Conservation (phyloP, 2,888 invertebrate species). For the Ectemnius lituratus region DNA sequence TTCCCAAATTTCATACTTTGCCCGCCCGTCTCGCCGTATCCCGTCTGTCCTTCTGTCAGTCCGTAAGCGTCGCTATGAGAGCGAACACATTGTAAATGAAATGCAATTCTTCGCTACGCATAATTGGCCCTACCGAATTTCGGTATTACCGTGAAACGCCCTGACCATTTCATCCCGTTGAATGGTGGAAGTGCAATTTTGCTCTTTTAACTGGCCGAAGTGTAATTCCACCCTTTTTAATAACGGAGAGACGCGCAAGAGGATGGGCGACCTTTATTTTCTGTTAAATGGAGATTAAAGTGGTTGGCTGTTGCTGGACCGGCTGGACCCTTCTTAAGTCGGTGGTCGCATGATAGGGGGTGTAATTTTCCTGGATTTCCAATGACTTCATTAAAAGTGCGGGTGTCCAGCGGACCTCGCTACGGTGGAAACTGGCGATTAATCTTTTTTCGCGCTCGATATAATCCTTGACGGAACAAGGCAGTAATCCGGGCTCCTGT, state of each 20-base stretch:
- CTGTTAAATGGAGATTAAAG: background rate
- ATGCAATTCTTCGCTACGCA: slow-evolving; percentile 14
- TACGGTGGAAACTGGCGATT: slow-evolving; percentile 58
- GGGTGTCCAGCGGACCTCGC: slow-evolving; percentile 17
- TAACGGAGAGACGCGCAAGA: too few species aligned
- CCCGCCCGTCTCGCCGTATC: slow-evolving; percentile 20
- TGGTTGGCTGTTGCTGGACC: background rate
- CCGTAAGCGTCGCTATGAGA: background rate
- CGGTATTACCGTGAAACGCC: background rate
- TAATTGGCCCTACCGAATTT: slow-evolving; percentile 16
- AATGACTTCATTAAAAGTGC: slow-evolving; percentile 70
- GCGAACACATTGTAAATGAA: slow-evolving; percentile 12
- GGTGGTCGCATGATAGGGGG: slow-evolving; percentile 5
- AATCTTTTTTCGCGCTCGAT: slow-evolving; percentile 75
- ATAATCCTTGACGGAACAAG: slow-evolving; percentile 76
- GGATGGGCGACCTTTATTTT: background rate
- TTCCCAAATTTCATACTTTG: slow-evolving; percentile 54
- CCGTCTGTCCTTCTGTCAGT: background rate
- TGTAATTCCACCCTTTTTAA: too few species aligned
- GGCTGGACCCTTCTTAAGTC: background rate
- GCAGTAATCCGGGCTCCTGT: slow-evolving; percentile 72
- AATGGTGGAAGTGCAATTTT: background rate
- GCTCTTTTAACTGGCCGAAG: too few species aligned
- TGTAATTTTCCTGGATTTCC: slow-evolving; percentile 15
- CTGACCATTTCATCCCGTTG: background rate